Base-by-base conservation (phyloP, 2,113 vertebrate species). In the Myotis brandtii region DNA sequence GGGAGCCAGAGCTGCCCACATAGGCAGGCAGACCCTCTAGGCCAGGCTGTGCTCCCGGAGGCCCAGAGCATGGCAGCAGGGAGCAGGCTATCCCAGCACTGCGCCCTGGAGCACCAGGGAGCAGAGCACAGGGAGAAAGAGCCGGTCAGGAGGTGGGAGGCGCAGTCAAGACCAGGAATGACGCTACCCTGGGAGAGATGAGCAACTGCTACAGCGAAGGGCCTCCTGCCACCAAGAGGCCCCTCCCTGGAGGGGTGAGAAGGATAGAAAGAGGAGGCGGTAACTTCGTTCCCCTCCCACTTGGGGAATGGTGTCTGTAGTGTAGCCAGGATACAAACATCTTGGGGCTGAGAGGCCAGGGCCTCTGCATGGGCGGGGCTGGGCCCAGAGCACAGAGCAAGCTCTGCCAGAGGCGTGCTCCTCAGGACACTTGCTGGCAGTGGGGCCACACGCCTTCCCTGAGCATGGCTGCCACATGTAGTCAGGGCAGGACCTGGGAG, bases 51-150 rank as follows among this genome's bases (percentile, higher is more conserved):
- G 17, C 8, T 85, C 52, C 17, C 3, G 0, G 7, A 43, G 56
- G 56, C n/a, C 37, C 16, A 80, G 62, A 86, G 54, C 20, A 48
- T 1, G 16, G 34, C 7, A 79, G 75, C 25, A 83, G 93, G 93
- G 96, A 99, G 43, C 6, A 27, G 43, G 73, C 16, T 99, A 98
- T 98, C 98, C 97, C 1, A 48, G 98, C 98, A 98, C 98, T 97
- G 98, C 18, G 88, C 99, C 99, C 99, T 99, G 98, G 97, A 98
- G 92, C 97, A 98, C 95, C 96, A 80, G 75, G 91, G 92, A 97
- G 96, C 89, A 97, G 95, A 46, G 89, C 86, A 89, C 67, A 21
- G 66, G 72, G 88, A 87, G 95, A 97, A 85, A 97, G 69, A 97
- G 56, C 37, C n/a, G 6, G 27, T 97, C 89, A 96, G 95, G 83